phyloP scores from a whole-genome alignment of 2,797 vertebrate species.

The Chelmon rostratus region DNA sequence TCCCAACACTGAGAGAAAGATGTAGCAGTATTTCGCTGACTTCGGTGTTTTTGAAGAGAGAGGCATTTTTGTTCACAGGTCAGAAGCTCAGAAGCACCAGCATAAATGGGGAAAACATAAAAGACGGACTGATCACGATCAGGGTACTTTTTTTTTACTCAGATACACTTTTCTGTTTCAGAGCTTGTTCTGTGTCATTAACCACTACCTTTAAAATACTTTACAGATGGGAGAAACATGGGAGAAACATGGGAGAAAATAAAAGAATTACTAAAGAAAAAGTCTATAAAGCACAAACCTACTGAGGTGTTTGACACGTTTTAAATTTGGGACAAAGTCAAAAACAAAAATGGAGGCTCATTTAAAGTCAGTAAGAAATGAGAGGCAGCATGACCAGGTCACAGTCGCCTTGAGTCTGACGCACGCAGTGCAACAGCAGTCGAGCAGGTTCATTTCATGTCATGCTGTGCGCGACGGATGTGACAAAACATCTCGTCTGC shows the following conservation, averaged over 20 bases:
- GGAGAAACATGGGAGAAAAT: background rate
- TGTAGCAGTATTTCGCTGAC: background rate
- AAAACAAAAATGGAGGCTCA: background rate
- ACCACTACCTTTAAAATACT: too few relatives aligned
- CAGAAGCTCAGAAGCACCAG: background rate
- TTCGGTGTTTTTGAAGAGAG: background rate
- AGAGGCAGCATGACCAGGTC: background rate
- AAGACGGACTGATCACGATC: background rate
- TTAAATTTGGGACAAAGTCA: background rate
- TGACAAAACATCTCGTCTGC: background rate
- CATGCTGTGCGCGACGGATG: background rate
- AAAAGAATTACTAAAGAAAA: background rate
- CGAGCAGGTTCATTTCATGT: background rate
- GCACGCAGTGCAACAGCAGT: background rate
- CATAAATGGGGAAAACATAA: background rate
- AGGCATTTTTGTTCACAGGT: background rate
- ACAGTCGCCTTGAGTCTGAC: background rate
- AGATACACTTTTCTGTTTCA: background rate
- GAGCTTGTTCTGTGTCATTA: background rate
- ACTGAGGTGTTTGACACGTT: background rate
- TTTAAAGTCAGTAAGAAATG: background rate
- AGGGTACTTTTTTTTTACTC: too few relatives aligned
- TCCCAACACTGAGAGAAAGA: background rate
- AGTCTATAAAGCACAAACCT: background rate
- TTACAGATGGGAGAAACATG: background rate